phyloP scores from a whole-genome alignment of 2,113 vertebrate species.

The Parus major region DNA sequence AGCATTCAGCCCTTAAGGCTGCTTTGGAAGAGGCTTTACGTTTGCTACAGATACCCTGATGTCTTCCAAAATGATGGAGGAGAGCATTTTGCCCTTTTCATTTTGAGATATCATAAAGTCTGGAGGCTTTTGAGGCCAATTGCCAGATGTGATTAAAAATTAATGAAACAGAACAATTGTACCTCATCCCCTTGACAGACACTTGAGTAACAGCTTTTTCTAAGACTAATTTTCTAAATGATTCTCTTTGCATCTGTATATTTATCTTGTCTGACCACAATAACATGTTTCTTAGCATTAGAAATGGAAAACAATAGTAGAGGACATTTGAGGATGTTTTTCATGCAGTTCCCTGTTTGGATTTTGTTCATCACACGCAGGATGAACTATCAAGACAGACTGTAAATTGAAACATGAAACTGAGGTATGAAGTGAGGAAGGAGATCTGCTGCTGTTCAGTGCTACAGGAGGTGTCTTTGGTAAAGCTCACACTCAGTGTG shows the following conservation, averaged over 20 bases:
- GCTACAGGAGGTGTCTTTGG: neutral
- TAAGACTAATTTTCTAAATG: neutral
- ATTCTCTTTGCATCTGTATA: neutral
- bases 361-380: neutral
- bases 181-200: neutral
- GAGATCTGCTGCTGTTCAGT: neutral
- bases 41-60: neutral
- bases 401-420: neutral
- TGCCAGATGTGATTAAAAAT: slow-evolving; percentile 7
- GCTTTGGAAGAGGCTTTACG: neutral
- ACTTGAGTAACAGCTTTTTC: neutral
- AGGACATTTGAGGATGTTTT: neutral
- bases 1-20: neutral
- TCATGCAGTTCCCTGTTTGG: neutral
- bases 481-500: neutral
- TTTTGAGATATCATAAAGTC: neutral
- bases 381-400: neutral
- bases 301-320: neutral
- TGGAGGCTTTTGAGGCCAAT: neutral
- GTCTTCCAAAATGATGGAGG: neutral
- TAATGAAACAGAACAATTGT: neutral
- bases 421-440: neutral
- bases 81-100: neutral
- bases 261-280: neutral
- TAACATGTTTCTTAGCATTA: neutral